Percentiles rank a stretch among this genome's conserved stretches.
phyloP scores from a whole-genome alignment of 2,797 vertebrate genomes.

The Rhadinocentrus ornatus region DNA sequence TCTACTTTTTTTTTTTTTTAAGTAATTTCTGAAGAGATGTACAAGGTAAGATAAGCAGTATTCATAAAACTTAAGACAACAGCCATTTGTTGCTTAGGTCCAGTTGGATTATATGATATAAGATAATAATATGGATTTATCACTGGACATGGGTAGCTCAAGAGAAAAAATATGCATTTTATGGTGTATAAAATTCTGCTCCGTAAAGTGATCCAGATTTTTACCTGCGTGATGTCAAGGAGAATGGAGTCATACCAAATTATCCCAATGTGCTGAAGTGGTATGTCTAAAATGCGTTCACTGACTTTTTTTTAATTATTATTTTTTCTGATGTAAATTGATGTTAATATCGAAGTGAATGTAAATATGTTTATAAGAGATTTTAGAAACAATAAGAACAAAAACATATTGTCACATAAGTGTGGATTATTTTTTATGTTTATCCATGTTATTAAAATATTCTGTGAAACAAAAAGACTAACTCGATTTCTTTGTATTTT shows the following conservation, averaged over 20 bases:
- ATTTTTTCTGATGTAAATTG: conserved; percentile 52
- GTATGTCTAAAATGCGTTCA: conserved; percentile 61
- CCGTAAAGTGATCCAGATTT: conserved; percentile 39
- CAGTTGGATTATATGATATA: neutral
- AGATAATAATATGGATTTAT: neutral
- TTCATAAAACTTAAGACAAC: conserved; percentile 28
- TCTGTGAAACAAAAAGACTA: conserved; percentile 37
- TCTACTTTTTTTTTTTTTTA: conserved; percentile 22
- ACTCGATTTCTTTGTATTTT: neutral
- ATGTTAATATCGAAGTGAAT: conserved; percentile 68
- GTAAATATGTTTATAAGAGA: conserved; percentile 85
- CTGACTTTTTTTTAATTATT: conserved; percentile 64
- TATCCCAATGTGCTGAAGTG: conserved; percentile 48
- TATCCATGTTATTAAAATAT: conserved; percentile 75
- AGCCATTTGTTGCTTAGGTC: conserved; percentile 21
- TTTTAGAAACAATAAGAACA: conserved; percentile 64
- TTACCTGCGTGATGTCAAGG: conserved; percentile 77
- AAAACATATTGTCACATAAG: conserved; percentile 62
- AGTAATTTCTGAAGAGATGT: conserved; percentile 6
- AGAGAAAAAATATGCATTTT: conserved; percentile 47
- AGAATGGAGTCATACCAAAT: conserved; percentile 79
- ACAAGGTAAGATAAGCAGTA: conserved; percentile 5
- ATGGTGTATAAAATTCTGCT: conserved; percentile 26
- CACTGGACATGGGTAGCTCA: conserved; percentile 44
- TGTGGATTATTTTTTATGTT: conserved; percentile 78